A percentile compares a stretch with the other conserved stretches of the same genome.
phyloP scores from a whole-genome alignment of 2,797 vertebrate genomes.

The Danio aesculapii region DNA sequence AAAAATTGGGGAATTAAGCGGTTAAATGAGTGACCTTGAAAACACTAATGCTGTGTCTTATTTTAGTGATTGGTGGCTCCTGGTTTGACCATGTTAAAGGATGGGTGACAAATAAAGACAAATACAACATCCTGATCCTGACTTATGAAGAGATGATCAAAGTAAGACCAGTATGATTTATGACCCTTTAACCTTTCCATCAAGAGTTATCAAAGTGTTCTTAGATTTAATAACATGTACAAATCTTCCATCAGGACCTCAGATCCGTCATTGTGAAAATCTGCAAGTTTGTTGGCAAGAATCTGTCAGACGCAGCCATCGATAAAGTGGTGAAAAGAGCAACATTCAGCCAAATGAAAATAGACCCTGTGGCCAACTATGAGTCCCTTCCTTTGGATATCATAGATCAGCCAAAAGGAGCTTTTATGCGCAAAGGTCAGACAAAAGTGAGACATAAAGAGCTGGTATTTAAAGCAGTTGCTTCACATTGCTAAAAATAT shows the following conservation, averaged over 20 bases:
- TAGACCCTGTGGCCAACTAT: constrained; percentile 72
- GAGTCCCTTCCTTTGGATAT: constrained; percentile 19
- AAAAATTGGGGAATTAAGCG: no score
- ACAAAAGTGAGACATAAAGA: neutral
- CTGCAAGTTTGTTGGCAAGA: constrained; percentile 72
- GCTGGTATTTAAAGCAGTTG: neutral
- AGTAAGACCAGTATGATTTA: constrained; percentile 59
- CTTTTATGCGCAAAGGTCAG: constrained; percentile 72
- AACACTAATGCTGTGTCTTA: neutral
- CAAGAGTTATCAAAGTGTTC: neutral
- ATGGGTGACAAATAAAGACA: constrained; percentile 73
- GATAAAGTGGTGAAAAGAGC: constrained; percentile 67
- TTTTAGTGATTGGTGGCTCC: constrained; percentile 60
- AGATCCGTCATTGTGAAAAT: constrained; percentile 71
- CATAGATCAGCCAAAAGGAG: neutral
- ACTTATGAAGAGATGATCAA: constrained; percentile 79
- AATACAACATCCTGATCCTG: constrained; percentile 78
- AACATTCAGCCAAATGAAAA: constrained; percentile 71
- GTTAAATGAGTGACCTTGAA: no score
- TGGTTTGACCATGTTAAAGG: constrained; percentile 78
- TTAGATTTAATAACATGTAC: neutral
- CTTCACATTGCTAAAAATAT: no score
- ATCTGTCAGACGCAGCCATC: constrained; percentile 70
- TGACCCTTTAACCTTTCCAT: neutral
- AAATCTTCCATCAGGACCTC: constrained; percentile 63